Conservation (phyloP, 2,888 invertebrate species). For the Hololepta plana region DNA sequence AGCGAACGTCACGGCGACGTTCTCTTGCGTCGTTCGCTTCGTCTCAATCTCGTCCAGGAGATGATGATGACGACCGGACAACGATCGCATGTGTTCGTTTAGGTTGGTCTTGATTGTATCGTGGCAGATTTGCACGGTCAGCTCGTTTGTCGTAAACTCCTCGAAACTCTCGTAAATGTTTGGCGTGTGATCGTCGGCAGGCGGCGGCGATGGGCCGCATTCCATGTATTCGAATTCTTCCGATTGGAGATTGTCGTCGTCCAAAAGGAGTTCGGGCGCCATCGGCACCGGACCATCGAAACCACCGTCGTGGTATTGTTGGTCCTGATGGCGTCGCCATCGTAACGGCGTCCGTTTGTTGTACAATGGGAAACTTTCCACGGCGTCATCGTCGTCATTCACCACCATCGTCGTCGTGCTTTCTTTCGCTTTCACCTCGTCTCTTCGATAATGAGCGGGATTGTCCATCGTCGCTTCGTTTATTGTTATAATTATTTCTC, state of each 20-base stretch:
- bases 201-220: constrained; percentile 61
- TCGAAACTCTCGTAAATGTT: constrained; percentile 69
- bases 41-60: constrained; percentile 59
- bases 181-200: constrained; percentile 64
- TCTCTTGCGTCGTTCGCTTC: constrained; percentile 41
- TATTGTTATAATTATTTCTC: too few relatives aligned
- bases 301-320: constrained; percentile 17
- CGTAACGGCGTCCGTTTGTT: constrained; percentile 17
- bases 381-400: too few relatives aligned
- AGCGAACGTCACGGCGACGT: constrained; percentile 30
- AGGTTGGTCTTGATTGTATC: constrained; percentile 58
- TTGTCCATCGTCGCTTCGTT: too few relatives aligned
- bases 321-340: constrained; percentile 12
- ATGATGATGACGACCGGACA: constrained; percentile 44
- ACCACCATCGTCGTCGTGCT: too few relatives aligned
- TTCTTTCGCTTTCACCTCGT: too few relatives aligned
- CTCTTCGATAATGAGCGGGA: too few relatives aligned
- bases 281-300: constrained; percentile 24
- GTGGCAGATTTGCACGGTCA: constrained; percentile 52
- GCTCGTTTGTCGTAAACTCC: constrained; percentile 42
- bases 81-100: constrained; percentile 51
- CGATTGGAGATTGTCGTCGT: constrained; percentile 50
- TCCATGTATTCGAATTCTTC: constrained; percentile 61
- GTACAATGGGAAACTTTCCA: constrained; percentile 23
- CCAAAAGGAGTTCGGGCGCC: too few relatives aligned